These are phyloP conservation scores for Pangasianodon hypophthalmus DNA, from an alignment of 2,113 vertebrate species.

Conservation along the genomic window DNA sequence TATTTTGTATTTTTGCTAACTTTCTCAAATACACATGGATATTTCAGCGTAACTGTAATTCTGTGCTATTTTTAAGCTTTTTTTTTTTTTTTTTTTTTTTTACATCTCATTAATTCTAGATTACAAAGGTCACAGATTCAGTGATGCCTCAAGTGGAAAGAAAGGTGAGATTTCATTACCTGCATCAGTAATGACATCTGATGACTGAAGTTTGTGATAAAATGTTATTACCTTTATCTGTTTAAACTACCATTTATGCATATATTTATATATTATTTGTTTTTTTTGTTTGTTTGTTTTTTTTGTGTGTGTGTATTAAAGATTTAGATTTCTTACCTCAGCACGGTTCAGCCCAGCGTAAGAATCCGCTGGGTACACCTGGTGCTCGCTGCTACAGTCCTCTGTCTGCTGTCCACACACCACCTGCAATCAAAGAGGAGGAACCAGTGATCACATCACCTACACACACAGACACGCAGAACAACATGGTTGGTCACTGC, in stretches of 20 bases:
- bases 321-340: conserved; percentile 79
- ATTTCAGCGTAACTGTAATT: background rate
- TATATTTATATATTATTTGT: background rate
- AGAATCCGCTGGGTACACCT: conserved; percentile 70
- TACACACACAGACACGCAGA: conserved; percentile 33
- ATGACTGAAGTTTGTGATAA: background rate
- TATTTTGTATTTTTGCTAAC: background rate
- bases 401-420: conserved; percentile 72
- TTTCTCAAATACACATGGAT: background rate
- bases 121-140: conserved; percentile 64
- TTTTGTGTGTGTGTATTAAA: background rate
- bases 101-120: conserved; percentile 68
- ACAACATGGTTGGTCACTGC: conserved; percentile 43
- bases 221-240: background rate
- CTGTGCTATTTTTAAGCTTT: background rate
- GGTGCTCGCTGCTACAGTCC: conserved; percentile 74
- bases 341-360: conserved; percentile 74
- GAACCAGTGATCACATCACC: conserved; percentile 60
- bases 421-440: conserved; percentile 81
- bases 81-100: background rate
- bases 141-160: conserved; percentile 63
- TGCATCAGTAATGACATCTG: background rate
- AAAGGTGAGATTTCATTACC: conserved; percentile 63
- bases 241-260: background rate
- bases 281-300: background rate